Evolutionary conservation across 2,888 invertebrate genomes (phyloP), one percentile per base, ranked within the genome.

Genomic region (Anticlea derivata): DNA sequence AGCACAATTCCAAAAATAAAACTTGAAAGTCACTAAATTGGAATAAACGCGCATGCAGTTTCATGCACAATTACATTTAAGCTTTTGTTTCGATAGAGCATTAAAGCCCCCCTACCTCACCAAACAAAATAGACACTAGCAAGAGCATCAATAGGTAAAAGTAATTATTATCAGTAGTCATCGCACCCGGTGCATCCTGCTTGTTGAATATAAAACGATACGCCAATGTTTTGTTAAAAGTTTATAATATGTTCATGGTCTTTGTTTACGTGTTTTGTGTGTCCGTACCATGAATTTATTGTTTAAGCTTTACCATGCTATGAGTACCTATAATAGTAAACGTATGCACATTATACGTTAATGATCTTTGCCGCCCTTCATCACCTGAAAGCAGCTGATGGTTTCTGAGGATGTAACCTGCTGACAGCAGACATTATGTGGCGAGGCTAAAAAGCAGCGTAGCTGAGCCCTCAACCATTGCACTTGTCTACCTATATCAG

Each of bases 1-100:
- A 47, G 24, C 31, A 29, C 26, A 20, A 8, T 40, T 44, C 60
- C 43, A 50, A 44, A 60, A 55, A 53, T 60, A 60, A 46, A 49
- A 23, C 41, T 23, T 35, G 46, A 50, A 46, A 58, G 50, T 50
- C 55, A 47, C 37, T 33, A 44, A 45, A 41, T 43, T 27, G 50
- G 49, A 47, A 50, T 55, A 44, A 45, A 43, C 30, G 31, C 34
- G 30, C 39, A 47, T 35, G 11, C 20, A 12, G 24, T 13, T 12
- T 8, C 2, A 38, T 38, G 26, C 29, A 26, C 10, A 23, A 1
- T 7, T 29, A 26, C 10, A 23, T 4, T 7, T 29, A 13, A 26
- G 24, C 24, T 43, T 45, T 8, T 30, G 20, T 10, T 20, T 12
- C 11, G 27, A n/a, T 27, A 10, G 7, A 23, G 23, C n/a, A 29